Percentiles rank a stretch among this genome's conserved stretches.
phyloP scores from a whole-genome alignment of 2,113 vertebrate genomes.

The Ptychochromis oligacanthus region DNA sequence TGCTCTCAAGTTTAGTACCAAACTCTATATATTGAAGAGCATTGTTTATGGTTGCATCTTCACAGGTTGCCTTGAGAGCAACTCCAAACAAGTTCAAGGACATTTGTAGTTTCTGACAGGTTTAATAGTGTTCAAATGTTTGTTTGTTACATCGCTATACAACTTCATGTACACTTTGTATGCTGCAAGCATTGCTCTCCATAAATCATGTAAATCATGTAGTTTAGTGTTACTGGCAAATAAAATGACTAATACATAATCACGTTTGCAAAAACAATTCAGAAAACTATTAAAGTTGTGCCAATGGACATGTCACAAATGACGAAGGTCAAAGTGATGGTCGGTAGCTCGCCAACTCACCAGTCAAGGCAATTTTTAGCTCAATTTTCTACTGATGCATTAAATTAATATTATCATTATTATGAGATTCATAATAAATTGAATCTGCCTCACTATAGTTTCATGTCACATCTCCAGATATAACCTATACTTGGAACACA shows the following conservation, averaged over 20 bases:
- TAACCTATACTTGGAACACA: too few relatives aligned
- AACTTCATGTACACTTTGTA: background rate
- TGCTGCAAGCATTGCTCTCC: background rate
- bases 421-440: background rate
- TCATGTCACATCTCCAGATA: background rate
- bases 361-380: background rate
- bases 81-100: background rate
- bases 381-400: background rate
- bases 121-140: constrained; percentile 11
- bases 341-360: background rate
- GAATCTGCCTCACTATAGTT: background rate
- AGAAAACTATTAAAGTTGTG: background rate
- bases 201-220: background rate
- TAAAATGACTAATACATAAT: background rate
- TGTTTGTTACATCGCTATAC: background rate
- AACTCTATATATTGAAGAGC: background rate
- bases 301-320: background rate
- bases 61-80: constrained; percentile 22
- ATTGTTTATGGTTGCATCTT: constrained; percentile 23
- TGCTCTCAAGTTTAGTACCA: background rate
- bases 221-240: background rate
- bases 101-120: background rate
- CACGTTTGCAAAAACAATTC: background rate
- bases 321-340: background rate
- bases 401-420: background rate